A percentile compares a stretch with the other conserved stretches of the same genome.
Evolutionary conservation across 2,888 invertebrate species (phyloP).

Genomic region (Drosophila parthenogenetica): DNA sequence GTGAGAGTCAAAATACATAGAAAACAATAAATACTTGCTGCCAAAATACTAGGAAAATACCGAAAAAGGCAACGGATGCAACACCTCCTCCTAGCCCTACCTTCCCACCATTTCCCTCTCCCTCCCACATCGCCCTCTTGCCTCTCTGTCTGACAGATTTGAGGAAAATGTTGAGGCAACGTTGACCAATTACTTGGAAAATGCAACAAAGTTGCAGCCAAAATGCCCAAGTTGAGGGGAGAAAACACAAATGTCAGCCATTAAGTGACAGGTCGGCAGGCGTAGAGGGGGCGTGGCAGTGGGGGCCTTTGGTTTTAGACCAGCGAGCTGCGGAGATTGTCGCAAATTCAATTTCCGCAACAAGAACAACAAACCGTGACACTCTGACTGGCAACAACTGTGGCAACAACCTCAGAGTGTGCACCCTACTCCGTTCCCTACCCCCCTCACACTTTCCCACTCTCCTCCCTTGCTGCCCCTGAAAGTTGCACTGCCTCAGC

Average conservation of each 20-base stretch:
- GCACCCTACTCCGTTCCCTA: not conserved
- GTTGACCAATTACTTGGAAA: slow-evolving; percentile 79
- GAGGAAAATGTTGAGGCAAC: slow-evolving; percentile 41
- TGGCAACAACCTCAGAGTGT: slow-evolving; percentile 35
- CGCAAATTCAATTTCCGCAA: slow-evolving; percentile 75
- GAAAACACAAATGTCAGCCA: slow-evolving; percentile 52
- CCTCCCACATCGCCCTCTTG: not conserved
- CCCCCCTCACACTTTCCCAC: not conserved
- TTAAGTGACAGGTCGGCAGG: slow-evolving; percentile 42
- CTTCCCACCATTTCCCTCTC: not conserved
- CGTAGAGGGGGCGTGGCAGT: not conserved
- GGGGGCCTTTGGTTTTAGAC: not conserved
- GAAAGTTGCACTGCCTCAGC: not conserved
- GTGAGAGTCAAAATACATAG: slow-evolving; percentile 48
- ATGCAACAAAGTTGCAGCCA: slow-evolving; percentile 73
- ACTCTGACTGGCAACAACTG: slow-evolving; percentile 35
- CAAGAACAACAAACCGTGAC: slow-evolving; percentile 38
- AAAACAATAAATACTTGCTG: slow-evolving; percentile 51
- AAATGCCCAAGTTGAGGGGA: slow-evolving; percentile 39
- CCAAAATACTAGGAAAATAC: slow-evolving; percentile 45
- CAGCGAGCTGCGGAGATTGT: slow-evolving; percentile 40
- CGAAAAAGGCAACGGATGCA: slow-evolving; percentile 9
- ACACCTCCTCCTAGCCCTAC: slow-evolving; percentile 1
- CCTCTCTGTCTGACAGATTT: slow-evolving; percentile 55
- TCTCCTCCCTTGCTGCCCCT: not conserved